These are phyloP conservation scores for Empidonax traillii DNA, from an alignment of 2,113 vertebrate species.

Conservation along the genomic window DNA sequence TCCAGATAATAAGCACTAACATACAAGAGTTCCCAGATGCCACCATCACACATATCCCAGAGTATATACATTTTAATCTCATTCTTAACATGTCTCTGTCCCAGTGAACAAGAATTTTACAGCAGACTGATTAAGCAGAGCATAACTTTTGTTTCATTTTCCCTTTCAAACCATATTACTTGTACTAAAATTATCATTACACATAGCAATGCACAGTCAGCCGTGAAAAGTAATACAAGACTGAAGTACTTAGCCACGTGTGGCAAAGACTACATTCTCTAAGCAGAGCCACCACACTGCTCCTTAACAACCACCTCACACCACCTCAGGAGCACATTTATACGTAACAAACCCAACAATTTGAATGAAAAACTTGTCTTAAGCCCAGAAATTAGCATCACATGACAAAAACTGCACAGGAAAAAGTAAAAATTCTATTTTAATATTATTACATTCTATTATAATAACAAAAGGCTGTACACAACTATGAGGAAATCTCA, in stretches of 20 bases:
- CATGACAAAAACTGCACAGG: background rate
- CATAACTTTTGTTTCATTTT: slow-evolving; percentile 4
- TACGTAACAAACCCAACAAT: background rate
- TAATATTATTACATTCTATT: too few relatives aligned
- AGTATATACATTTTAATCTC: background rate
- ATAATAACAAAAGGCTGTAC: background rate
- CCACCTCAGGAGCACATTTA: background rate
- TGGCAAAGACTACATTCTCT: background rate
- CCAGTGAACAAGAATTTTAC: background rate
- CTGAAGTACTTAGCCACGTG: background rate
- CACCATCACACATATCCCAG: background rate
- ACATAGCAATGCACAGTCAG: background rate
- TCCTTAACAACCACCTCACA: background rate
- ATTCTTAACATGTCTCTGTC: background rate
- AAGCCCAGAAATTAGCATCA: background rate
- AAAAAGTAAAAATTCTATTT: background rate
- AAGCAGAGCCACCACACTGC: background rate
- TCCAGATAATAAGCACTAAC: background rate
- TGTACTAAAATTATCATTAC: background rate
- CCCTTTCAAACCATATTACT: background rate
- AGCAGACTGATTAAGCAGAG: background rate
- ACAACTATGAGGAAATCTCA: background rate
- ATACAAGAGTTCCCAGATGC: background rate
- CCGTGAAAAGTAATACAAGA: background rate
- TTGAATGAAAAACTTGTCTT: background rate